phyloP scores from a whole-genome alignment of 2,888 invertebrate genomes.

The Baccha elongata region DNA sequence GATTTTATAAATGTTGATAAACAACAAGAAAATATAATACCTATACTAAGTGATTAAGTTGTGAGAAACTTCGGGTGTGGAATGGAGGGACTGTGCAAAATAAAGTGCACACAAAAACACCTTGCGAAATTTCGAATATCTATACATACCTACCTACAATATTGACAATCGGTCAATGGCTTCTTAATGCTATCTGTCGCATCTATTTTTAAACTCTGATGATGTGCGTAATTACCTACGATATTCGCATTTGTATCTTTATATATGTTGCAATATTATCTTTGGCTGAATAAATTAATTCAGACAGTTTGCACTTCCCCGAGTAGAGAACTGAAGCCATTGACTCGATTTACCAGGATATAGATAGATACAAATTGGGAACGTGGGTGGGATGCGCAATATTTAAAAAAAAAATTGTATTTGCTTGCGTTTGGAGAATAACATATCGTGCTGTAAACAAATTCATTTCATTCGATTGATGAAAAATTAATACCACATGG shows the following conservation, averaged over 20 bases:
- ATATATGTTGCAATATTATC: constrained; percentile 21
- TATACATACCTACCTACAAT: no score
- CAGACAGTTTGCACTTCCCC: no score
- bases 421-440: neutral
- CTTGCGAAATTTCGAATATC: constrained; percentile 27
- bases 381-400: constrained; percentile 15
- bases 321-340: neutral
- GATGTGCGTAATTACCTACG: neutral
- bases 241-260: constrained; percentile 3
- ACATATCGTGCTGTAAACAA: constrained; percentile 4
- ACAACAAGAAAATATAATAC: neutral
- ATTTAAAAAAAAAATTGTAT: constrained; percentile 15
- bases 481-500: neutral
- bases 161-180: constrained; percentile 66
- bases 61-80: neutral
- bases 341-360: constrained; percentile 19
- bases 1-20: neutral
- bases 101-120: constrained; percentile 4
- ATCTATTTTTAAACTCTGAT: constrained; percentile 32
- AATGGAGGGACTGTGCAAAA: constrained; percentile 8
- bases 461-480: constrained; percentile 3
- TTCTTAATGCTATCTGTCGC: constrained; percentile 49
- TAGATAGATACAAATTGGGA: neutral
- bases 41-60: neutral
- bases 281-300: constrained; percentile 3